Evolutionary conservation across 2,113 vertebrate species (phyloP), one percentile per base, ranked within the genome.

Genomic region (Tonatia bakeri): DNA sequence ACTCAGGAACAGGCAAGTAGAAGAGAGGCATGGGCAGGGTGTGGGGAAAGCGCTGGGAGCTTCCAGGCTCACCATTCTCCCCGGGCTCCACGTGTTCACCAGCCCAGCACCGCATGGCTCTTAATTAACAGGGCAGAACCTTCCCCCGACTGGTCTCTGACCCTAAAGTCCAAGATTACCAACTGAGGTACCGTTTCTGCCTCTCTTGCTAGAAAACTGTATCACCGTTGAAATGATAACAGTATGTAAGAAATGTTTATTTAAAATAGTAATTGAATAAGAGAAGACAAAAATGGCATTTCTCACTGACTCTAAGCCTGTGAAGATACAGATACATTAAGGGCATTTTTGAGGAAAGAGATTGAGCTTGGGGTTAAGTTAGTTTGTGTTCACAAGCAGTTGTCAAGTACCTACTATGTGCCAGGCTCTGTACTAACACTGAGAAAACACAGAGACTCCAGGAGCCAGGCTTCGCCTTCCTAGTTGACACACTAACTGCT

Each of bases 191-290:
- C 43, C 36, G 22, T 47, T 40, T 80, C 26, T 92, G 80, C 59
- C 3, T 12, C 77, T 33, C 10, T 72, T 31, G 31, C 47, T 85
- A 14, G 54, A 87, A 80, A 73, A 36, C 69, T 20, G 10, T 31
- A 52, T 56, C 94, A n/a, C 76, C 75, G 43, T 31, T 45, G 40
- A 86, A 54, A 9, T 36, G 28, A 75, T 67, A 73, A 15, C 20
- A 50, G 12, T 76, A 20, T 8, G 26, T 14, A 38, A 16, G 69
- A 54, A 76, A 47, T 81, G 8, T 87, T 84, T 50, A 77, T 67
- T 90, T 87, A 76, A 90, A 94, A 76, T 12, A 93, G 56, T 52
- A 43, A 85, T 33, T 65, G 40, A 86, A 70, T 69, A 45, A 94
- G 14, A 47, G 81, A 84, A 92, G 28, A 64, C 28, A 87, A 61